Evolutionary conservation across 2,888 invertebrate genomes (phyloP).

Genomic region (Drosophila koepferae): DNA sequence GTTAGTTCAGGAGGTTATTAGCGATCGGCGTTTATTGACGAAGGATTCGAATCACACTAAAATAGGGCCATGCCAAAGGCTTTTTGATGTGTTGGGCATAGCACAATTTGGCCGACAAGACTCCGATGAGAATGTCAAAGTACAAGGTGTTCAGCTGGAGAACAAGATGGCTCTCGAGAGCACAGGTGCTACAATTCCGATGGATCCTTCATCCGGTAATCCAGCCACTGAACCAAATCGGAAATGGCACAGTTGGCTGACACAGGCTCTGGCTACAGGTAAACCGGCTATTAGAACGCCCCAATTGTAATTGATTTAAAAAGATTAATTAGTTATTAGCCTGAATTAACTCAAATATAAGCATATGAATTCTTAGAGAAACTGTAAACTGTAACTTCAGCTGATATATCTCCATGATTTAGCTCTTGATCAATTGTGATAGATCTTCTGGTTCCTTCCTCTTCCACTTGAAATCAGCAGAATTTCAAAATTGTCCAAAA

Average conservation of each 20-base stretch:
- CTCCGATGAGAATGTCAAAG: neutral
- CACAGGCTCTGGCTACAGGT: constrained; percentile 51
- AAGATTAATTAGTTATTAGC: neutral
- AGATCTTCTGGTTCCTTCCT: neutral
- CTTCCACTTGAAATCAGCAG: neutral
- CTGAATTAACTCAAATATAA: too few species aligned
- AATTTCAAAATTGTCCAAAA: neutral
- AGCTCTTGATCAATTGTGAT: neutral
- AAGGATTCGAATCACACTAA: constrained; percentile 6
- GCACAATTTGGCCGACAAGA: constrained; percentile 21
- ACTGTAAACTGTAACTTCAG: neutral
- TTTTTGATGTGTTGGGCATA: constrained; percentile 62
- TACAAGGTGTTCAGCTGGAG: neutral
- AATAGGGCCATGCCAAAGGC: constrained; percentile 48
- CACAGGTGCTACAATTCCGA: neutral
- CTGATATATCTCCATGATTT: neutral
- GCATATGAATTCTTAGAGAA: neutral
- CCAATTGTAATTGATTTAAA: too few species aligned
- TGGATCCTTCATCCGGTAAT: neutral
- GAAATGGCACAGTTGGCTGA: constrained; percentile 56
- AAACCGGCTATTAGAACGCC: neutral
- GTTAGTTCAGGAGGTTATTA: constrained; percentile 52
- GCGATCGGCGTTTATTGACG: constrained; percentile 20
- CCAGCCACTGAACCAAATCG: neutral
- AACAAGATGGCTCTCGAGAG: neutral